Evolutionary conservation across 2,888 invertebrate species (phyloP), one percentile per base, ranked within the genome.

Genomic region (Tortricodes alternella): DNA sequence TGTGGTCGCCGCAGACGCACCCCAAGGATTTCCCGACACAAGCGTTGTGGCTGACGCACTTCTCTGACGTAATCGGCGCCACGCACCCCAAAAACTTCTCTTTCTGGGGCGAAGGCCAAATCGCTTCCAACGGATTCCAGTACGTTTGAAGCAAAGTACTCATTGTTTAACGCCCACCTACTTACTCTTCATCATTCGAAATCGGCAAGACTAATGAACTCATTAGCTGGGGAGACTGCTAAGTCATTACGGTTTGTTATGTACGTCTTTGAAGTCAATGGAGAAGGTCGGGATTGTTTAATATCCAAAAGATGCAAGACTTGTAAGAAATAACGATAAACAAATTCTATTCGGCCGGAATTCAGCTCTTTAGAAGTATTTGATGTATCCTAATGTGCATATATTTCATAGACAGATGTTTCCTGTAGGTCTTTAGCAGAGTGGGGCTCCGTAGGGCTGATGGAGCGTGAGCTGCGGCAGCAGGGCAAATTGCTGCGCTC

Each of bases 1-100:
- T 98, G 51, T 99, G 99, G 99, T 98, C 98, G 0, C 93, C 96
- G 66, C 94, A 95, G 73, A 98, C 98, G 0, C 99, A 99, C 82
- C 99, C 99, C 0, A 98, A 96, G 85, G 96, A 99, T 84, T 99
- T 97, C 85, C 99, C 99, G 0, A 93, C 93, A 73, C 77, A 83
- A 52, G 96, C 97, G 34, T 90, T 96, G 61, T 98, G 97, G 95
- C 85, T 98, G 60, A 97, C 98, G 0, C 98, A 99, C 85, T 99
- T 99, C 92, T 98, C 98, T 0, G 99, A 99, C 82, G 94, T 99
- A 9, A 96, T 99, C 70, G 98, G 98, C 1, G 98, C 97, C 19
- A 96, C 98, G 0, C 99, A 99, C 76, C 95, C 95, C 21, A 92
- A 93, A 37, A 96, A 97, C 78, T 96, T 95, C 71, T 93, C 95